Evolutionary conservation across 2,113 vertebrate species (phyloP), one percentile per base, ranked within the genome.

Genomic region (Pterophyllum scalare): DNA sequence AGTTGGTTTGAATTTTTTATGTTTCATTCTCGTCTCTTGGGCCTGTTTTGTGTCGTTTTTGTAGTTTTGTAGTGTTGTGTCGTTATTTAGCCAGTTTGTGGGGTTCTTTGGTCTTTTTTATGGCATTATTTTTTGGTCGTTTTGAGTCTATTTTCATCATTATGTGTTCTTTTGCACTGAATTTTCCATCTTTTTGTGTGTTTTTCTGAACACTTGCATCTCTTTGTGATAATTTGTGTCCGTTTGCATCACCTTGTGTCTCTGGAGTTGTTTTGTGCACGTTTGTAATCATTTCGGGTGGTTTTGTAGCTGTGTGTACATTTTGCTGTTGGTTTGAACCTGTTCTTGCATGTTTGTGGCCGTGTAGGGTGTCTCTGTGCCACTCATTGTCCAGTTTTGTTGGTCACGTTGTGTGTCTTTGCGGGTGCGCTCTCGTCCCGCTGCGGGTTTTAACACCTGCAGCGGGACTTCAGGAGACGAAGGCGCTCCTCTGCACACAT

Each of bases 271-370:
- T 46, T 67, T 67, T n/a, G 13, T 40, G 0, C 14, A 1, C 26
- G 46, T 67, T 43, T 43, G 12, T 12, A 43, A 13, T 43, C 9
- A 43, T 43, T 19, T 22, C 9, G 38, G 15, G 14, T 67, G 40
- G 49, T 19, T 67, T 28, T 67, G 14, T 46, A 38, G 38, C 24
- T 24, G 38, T 17, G 43, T 65, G 43, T 46, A 10, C 22, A 26
- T 22, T 24, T 67, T 26, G 0, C n/a, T 17, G 38, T 26, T 1
- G 8, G 38, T n/a, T 43, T 24, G 0, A n/a, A 13, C 26, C 15
- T 65, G 0, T 43, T 65, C 9, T 65, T 14, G 35, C 12, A 7
- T 65, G 62, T 24, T 43, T 43, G 5, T 3, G 17, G 17, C 2
- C 17, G 7, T 19, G 17, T 52, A 22, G 46, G 28, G 0, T 1